These are phyloP conservation scores for Atherinosoma microstoma DNA, from an alignment of 2,797 vertebrate genomes.

Conservation along the genomic window DNA sequence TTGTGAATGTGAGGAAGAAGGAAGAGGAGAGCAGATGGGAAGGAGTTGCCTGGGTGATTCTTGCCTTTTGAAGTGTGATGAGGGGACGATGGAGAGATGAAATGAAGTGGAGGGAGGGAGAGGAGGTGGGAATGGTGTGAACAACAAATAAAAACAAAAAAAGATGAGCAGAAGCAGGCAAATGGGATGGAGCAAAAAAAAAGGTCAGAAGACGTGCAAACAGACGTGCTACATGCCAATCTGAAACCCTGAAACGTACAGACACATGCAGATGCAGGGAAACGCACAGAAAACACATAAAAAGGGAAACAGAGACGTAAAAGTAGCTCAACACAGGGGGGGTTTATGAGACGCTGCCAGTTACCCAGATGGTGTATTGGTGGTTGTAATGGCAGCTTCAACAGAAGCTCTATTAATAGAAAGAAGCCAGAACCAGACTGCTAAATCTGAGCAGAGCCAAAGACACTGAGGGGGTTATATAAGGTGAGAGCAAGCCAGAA, in stretches of 20 bases:
- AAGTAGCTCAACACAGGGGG: slow-evolving; percentile 7
- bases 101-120: slow-evolving; percentile 23
- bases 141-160: slow-evolving; percentile 53
- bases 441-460: slow-evolving; percentile 13
- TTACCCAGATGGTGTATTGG: slow-evolving; percentile 60
- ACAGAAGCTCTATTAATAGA: slow-evolving; percentile 59
- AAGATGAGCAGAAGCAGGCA: slow-evolving; percentile 49
- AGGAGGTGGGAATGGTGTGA: slow-evolving; percentile 36
- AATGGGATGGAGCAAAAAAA: slow-evolving; percentile 49
- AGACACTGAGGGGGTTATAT: slow-evolving; percentile 17
- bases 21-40: slow-evolving; percentile 68
- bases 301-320: neutral
- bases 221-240: neutral
- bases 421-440: slow-evolving; percentile 24
- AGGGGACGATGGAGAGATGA: slow-evolving; percentile 48
- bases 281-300: slow-evolving; percentile 1
- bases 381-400: slow-evolving; percentile 43
- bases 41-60: slow-evolving; percentile 73
- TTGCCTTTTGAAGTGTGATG: slow-evolving; percentile 68
- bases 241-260: slow-evolving; percentile 10
- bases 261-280: neutral
- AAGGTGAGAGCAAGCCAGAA: slow-evolving; percentile 9
- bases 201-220: slow-evolving; percentile 42
- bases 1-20: slow-evolving; percentile 15
- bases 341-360: slow-evolving; percentile 48